These are phyloP conservation scores for Aldabrachelys gigantea DNA, from an alignment of 2,113 vertebrate genomes.

Conservation along the genomic window DNA sequence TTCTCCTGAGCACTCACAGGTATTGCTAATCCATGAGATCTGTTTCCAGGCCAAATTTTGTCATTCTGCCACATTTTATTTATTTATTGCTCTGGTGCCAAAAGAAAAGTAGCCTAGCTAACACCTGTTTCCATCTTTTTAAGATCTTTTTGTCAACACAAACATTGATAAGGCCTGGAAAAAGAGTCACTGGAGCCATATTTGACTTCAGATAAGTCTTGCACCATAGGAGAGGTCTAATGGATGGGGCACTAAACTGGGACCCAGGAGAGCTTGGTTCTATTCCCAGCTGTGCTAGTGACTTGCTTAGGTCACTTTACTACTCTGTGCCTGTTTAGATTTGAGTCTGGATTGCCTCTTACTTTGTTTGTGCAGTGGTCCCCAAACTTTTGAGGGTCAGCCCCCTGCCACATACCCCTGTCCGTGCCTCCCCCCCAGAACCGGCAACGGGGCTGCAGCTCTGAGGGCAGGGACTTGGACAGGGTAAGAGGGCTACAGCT, in stretches of 20 bases:
- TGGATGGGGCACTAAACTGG: background rate
- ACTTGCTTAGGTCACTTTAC: background rate
- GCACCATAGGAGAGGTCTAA: background rate
- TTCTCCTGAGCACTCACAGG: background rate
- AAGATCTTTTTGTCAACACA: background rate
- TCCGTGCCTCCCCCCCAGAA: too few species aligned
- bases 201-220: background rate
- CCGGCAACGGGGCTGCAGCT: too few species aligned
- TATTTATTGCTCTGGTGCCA: too few species aligned
- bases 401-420: too few species aligned
- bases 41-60: background rate
- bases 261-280: background rate
- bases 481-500: too few species aligned
- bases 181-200: background rate
- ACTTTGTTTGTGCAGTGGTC: background rate
- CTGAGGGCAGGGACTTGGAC: too few species aligned
- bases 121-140: background rate
- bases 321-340: background rate
- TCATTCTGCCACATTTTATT: background rate
- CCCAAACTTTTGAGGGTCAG: too few species aligned
- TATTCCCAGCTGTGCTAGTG: background rate
- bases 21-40: background rate
- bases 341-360: background rate
- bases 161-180: background rate
- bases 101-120: too few species aligned